Evolutionary conservation across 2,888 invertebrate species (phyloP), one percentile per base, ranked within the genome.

Genomic region (Agrotis exclamationis): DNA sequence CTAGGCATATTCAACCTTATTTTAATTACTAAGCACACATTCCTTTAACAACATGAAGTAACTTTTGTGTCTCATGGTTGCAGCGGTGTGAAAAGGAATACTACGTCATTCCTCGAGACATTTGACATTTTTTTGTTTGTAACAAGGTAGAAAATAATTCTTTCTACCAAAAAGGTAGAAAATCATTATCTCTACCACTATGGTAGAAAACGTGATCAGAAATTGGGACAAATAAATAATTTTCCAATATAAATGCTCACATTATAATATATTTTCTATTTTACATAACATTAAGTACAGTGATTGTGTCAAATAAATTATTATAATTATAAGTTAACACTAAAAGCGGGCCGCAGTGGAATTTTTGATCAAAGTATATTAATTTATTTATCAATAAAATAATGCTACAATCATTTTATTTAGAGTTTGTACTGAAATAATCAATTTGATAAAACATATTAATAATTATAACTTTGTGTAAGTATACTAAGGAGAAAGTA

Each of bases 231-330:
- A 7, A 16, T 39, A 48, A 67, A 67, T 1, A 24, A 66, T 16
- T 3, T 16, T 0, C 67, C 1, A n/a, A 39, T 20, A 14, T 66
- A n/a, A 84, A 93, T 93, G 93, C 93, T 93, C 93, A 90, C 90
- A 89, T 90, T 87, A 91, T 90, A 92, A 89, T 93, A 92, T 92
- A 90, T 86, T 87, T 85, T 88, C 87, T 90, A 83, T 74, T 70
- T 79, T 71, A 76, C 72, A 89, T 91, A 92, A 93, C 89, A 89
- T 93, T 95, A 94, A 94, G 94, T 95, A 95, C 94, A 92, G 86
- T 87, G 85, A 85, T 88, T 82, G 87, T 86, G 82, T 88, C 84
- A 90, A 92, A 91, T 91, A 91, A 93, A 92, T 92, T 92, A 79
- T 88, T 84, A 85, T 84, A 87, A 74, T 82, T 82, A 81, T 74